Evolutionary conservation across 2,797 vertebrate species (phyloP).

Genomic region (Rhynchotus rufescens): DNA sequence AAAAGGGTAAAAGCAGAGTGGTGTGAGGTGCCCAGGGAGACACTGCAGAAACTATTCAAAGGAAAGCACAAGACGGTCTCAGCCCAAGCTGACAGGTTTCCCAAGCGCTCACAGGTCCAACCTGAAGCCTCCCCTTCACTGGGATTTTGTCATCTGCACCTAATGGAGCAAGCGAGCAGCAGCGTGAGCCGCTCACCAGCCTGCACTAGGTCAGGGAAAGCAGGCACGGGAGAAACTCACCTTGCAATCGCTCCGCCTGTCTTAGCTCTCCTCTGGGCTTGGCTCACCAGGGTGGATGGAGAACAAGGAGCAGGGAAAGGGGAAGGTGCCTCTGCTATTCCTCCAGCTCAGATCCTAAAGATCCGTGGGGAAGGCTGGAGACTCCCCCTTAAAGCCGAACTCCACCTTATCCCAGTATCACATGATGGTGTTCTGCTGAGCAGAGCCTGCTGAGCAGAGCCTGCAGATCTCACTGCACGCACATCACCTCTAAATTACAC

Average conservation of each 20-base stretch:
- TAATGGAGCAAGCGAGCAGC: background rate
- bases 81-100: background rate
- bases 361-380: slow-evolving; percentile 55
- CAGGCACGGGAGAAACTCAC: slow-evolving; percentile 34
- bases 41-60: background rate
- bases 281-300: background rate
- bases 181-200: background rate
- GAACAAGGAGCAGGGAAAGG: background rate
- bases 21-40: background rate
- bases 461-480: slow-evolving; percentile 39
- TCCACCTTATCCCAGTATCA: slow-evolving; percentile 77
- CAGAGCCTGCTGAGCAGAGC: slow-evolving; percentile 10
- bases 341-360: slow-evolving; percentile 63
- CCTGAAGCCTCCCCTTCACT: background rate
- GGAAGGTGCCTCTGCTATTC: slow-evolving; percentile 24
- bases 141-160: background rate
- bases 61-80: background rate
- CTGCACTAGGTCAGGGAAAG: background rate
- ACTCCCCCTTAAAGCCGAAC: slow-evolving; percentile 80
- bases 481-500: slow-evolving; percentile 51
- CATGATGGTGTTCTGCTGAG: slow-evolving; percentile 64
- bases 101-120: background rate
- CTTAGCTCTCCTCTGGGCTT: background rate
- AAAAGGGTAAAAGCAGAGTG: background rate
- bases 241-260: background rate